Percentiles rank a stretch among this genome's conserved stretches.
These are phyloP conservation scores for Hoplostethus mediterraneus DNA, from an alignment of 2,797 vertebrate species.

Conservation along the genomic window DNA sequence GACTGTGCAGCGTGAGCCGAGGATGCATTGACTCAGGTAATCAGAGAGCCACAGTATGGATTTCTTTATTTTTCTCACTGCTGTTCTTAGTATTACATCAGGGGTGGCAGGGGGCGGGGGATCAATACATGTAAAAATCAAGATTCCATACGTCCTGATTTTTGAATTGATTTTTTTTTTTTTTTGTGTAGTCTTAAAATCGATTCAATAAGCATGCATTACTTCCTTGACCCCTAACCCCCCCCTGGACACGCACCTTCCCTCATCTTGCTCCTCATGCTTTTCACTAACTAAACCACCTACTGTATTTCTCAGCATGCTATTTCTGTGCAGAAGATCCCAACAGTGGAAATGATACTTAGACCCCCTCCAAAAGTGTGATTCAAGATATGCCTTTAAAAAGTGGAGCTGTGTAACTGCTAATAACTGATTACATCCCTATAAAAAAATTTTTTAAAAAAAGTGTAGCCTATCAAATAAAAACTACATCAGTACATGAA, in stretches of 20 bases:
- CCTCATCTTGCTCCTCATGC: neutral
- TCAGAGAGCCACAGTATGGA: conserved; percentile 15
- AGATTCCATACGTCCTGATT: neutral
- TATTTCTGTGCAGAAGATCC: neutral
- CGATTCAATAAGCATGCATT: neutral
- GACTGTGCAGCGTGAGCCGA: conserved; percentile 36
- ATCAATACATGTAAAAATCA: neutral
- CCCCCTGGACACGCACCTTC: neutral
- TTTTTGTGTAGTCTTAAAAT: neutral
- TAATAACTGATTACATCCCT: too few species aligned
- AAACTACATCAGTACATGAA: conserved; percentile 8
- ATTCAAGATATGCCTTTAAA: too few species aligned
- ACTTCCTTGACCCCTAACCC: too few species aligned
- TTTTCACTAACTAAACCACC: neutral
- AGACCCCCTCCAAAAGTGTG: neutral
- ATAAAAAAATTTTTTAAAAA: neutral
- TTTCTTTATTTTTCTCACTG: conserved; percentile 10
- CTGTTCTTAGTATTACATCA: neutral
- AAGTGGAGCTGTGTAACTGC: too few species aligned
- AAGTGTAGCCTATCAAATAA: conserved; percentile 19
- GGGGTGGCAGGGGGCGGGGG: too few species aligned
- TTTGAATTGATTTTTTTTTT: neutral
- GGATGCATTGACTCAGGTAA: conserved; percentile 43
- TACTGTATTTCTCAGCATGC: neutral
- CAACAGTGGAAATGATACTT: neutral